Percentiles rank a stretch among this genome's conserved stretches.
phyloP scores from a whole-genome alignment of 35 echinoderm and acorn worm species.

The Eucidaris tribuloides region DNA sequence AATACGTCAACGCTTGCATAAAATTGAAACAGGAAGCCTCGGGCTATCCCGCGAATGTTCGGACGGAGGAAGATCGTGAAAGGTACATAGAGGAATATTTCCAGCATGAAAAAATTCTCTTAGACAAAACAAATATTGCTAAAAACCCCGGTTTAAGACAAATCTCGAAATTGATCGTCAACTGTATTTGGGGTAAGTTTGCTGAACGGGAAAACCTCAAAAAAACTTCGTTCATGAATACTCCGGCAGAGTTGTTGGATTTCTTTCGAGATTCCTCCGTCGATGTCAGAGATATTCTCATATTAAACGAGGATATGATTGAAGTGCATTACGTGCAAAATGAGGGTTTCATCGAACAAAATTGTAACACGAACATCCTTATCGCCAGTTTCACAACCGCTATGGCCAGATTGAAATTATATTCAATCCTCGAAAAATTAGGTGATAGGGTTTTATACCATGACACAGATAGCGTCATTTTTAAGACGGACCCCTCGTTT shows the following conservation, averaged over 20 bases:
- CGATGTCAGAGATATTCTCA: constrained; percentile 17
- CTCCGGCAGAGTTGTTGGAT: neutral
- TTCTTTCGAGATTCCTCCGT: neutral
- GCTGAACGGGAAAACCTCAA: constrained; percentile 30
- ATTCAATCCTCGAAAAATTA: constrained; percentile 33
- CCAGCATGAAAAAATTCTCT: constrained; percentile 50
- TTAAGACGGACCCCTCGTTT: neutral
- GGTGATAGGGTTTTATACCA: constrained; percentile 23
- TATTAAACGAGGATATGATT: constrained; percentile 17
- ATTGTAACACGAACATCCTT: constrained; percentile 18
- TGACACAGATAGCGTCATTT: constrained; percentile 46
- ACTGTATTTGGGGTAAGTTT: constrained; percentile 67
- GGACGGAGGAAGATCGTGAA: constrained; percentile 22
- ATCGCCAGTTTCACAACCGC: constrained; percentile 65
- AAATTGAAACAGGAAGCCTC: constrained; percentile 62
- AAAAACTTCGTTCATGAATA: neutral
- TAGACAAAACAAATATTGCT: constrained; percentile 34
- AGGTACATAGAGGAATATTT: constrained; percentile 47
- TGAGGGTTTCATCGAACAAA: constrained; percentile 6
- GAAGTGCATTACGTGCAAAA: constrained; percentile 9
- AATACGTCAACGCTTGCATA: constrained; percentile 56
- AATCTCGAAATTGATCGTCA: constrained; percentile 52
- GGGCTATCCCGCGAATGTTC: constrained; percentile 47
- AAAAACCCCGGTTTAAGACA: constrained; percentile 61
- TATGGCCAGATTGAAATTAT: constrained; percentile 61